Evolutionary conservation across 2,797 vertebrate species (phyloP).

Genomic region (Nannoperca australis): DNA sequence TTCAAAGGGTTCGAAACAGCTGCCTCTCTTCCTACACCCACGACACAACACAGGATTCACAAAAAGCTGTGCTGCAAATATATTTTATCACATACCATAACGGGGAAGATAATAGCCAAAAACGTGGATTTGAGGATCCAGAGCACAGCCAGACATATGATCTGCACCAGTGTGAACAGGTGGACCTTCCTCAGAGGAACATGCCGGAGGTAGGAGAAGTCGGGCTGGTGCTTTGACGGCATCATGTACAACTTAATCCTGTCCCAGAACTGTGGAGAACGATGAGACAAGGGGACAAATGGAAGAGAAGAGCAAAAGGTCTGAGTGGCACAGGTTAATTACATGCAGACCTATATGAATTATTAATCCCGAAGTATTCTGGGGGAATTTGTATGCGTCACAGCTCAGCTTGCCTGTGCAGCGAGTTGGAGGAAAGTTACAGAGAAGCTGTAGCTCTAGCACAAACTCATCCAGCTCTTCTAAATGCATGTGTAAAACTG

Average conservation of each 20-base stretch:
- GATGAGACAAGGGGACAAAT: background rate
- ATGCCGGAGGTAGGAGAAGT: slow-evolving; percentile 92
- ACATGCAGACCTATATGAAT: slow-evolving; percentile 23
- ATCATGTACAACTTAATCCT: slow-evolving; percentile 96
- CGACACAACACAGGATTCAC: background rate
- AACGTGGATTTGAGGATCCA: slow-evolving; percentile 98
- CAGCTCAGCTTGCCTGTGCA: slow-evolving; percentile 9
- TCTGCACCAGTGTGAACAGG: slow-evolving; percentile 94
- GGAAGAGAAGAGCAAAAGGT: background rate
- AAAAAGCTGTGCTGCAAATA: background rate
- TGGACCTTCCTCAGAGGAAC: slow-evolving; percentile 94
- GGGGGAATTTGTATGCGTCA: slow-evolving; percentile 8
- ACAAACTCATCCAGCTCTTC: slow-evolving; percentile 31
- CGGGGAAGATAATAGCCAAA: slow-evolving; percentile 95
- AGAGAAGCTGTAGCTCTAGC: slow-evolving; percentile 25
- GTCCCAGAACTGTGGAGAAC: slow-evolving; percentile 92
- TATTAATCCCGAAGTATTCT: background rate
- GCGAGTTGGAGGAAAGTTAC: slow-evolving; percentile 13
- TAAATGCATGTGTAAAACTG: slow-evolving; percentile 28
- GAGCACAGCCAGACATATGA: slow-evolving; percentile 91
- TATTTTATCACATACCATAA: slow-evolving; percentile 87
- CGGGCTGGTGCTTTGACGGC: slow-evolving; percentile 97
- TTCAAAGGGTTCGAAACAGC: background rate
- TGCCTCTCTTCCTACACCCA: background rate
- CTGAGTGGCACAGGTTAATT: slow-evolving; percentile 13